Evolutionary conservation across 2,888 invertebrate genomes (phyloP).

Genomic region (Bombylius major): DNA sequence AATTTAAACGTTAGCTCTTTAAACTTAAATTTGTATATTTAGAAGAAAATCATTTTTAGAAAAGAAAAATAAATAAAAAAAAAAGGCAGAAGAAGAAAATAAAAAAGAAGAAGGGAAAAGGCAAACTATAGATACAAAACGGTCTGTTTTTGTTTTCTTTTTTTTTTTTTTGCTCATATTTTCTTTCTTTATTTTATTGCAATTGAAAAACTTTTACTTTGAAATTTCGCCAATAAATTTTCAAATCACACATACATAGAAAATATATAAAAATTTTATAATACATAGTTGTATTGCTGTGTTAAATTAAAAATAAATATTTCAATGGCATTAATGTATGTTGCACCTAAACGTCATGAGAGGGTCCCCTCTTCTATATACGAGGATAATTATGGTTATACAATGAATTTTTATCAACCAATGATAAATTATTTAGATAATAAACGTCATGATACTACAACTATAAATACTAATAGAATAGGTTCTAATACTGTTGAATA

Average conservation of each 20-base stretch:
- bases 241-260: not conserved
- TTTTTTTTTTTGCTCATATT: too few relatives aligned
- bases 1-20: too few relatives aligned
- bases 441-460: constrained; percentile 39
- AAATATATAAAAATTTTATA: not conserved
- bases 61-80: not conserved
- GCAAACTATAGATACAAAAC: too few relatives aligned
- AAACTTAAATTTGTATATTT: too few relatives aligned
- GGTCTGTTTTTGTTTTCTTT: too few relatives aligned
- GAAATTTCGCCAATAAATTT: not conserved
- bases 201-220: not conserved
- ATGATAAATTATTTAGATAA: constrained; percentile 75
- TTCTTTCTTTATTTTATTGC: too few relatives aligned
- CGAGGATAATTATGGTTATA: constrained; percentile 72
- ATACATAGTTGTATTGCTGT: not conserved
- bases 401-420: constrained; percentile 74
- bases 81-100: not conserved
- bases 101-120: not conserved
- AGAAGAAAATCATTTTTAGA: not conserved
- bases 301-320: constrained; percentile 9
- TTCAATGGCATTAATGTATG: constrained; percentile 32
- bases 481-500: constrained; percentile 18
- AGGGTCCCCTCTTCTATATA: constrained; percentile 54
- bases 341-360: constrained; percentile 31
- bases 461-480: constrained; percentile 18